Evolutionary conservation across 1,140 invertebrate species (phyloP), one percentile per base, ranked within the genome.

Genomic region (Bombus balteatus): DNA sequence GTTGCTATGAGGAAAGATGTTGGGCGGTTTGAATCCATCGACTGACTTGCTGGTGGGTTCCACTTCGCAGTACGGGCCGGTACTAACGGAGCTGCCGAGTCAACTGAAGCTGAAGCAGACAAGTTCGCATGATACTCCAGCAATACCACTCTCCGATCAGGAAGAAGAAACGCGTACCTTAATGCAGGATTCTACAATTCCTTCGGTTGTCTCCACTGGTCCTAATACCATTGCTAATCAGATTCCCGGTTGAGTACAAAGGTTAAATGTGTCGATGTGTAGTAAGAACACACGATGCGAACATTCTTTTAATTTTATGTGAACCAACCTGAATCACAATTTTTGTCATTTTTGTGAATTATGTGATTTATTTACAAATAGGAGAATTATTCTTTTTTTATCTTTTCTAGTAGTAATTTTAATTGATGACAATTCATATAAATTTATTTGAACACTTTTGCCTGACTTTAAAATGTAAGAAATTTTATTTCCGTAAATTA

Each of bases 41-140:
- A 95, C 95, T 95, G 95, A 95, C 94, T 95, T 95, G 94, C 95
- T 95, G 94, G 95, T 95, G 95, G 95, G 95, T 95, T 95, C 95
- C 93, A 94, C 95, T 95, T 95, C 94, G 94, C 95, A 95, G 95
- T 95, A 95, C 94, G 95, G 95, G 92, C 95, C 95, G 83, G 94
- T 95, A 94, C 94, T 95, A 74, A 95, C 95, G 39, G 95, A 95
- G 92, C 87, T 95, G 83, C 95, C 95, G 62, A 94, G 93, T 71
- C 94, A 95, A 85, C 68, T 94, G 87, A 94, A 94, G 86, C 78
- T 92, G 89, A 95, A 95, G 82, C 87, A 93, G 84, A 85, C 88
- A 28, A 92, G 77, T 71, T 79, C 87, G 2, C 93, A 95, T 25
- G 90, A 91, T 4, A 90, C 90, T 18, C 86, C 92, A 9, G 88